These are phyloP conservation scores for Echiichthys vipera DNA, from an alignment of 2,797 vertebrate species.

Conservation along the genomic window DNA sequence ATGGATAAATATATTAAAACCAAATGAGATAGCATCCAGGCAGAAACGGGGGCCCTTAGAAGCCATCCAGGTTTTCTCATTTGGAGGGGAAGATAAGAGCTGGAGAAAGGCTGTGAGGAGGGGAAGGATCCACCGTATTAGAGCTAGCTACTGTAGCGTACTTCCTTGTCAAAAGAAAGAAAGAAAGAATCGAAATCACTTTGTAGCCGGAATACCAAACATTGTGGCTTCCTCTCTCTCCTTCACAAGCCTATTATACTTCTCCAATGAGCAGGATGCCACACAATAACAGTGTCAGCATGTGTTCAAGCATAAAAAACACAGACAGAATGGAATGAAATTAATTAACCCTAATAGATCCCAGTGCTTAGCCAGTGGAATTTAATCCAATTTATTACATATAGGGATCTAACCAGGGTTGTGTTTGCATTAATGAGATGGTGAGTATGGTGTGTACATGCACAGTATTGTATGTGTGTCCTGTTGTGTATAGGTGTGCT, in stretches of 20 bases:
- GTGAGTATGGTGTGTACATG: conserved; percentile 16
- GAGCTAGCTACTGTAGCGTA: conserved; percentile 68
- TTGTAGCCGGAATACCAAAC: conserved; percentile 76
- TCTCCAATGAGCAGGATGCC: conserved; percentile 74
- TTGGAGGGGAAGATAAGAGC: conserved; percentile 79
- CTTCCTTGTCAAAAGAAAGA: conserved; percentile 66
- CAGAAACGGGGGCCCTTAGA: conserved; percentile 75
- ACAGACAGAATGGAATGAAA: conserved; percentile 82
- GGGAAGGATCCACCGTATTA: conserved; percentile 72
- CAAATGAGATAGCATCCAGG: conserved; percentile 82
- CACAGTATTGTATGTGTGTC: not conserved
- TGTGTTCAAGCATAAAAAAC: conserved; percentile 83
- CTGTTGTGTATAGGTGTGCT: conserved; percentile 18
- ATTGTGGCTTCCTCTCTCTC: conserved; percentile 61
- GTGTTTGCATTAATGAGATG: conserved; percentile 75
- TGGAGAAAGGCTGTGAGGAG: conserved; percentile 55
- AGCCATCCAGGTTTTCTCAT: conserved; percentile 78
- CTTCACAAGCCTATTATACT: conserved; percentile 74
- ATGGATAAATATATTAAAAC: conserved; percentile 85
- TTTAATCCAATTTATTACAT: conserved; percentile 86
- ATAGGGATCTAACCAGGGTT: conserved; percentile 73
- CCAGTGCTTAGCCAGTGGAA: conserved; percentile 80
- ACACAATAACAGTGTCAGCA: conserved; percentile 82
- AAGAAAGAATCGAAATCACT: conserved; percentile 74
- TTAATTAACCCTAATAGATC: conserved; percentile 87